phyloP scores from a whole-genome alignment of 2,888 invertebrate genomes.

The Oithona nana region DNA sequence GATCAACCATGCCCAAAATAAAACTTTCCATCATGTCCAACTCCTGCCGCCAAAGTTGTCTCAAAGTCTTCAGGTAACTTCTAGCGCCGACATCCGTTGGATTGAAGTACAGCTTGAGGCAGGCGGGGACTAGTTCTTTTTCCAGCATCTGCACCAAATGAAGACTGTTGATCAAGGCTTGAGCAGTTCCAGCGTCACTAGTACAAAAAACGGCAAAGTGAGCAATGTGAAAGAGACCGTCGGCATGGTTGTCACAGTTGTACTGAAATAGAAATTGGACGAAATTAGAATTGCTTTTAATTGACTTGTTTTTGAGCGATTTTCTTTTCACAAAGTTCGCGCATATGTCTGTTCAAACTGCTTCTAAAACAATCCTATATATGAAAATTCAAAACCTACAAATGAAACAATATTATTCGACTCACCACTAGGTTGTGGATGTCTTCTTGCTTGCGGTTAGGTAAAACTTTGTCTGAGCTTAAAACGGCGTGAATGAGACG shows the following conservation, averaged over 20 bases:
- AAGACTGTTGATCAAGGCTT: neutral
- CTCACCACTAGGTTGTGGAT: neutral
- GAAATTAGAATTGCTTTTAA: no score
- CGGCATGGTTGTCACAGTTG: neutral
- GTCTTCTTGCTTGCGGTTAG: neutral
- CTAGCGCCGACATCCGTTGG: neutral
- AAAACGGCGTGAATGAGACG: neutral
- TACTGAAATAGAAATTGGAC: no score
- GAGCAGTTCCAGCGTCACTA: neutral
- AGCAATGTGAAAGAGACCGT: neutral
- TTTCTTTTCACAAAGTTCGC: no score
- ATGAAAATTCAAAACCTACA: no score
- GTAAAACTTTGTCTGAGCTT: neutral
- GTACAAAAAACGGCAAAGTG: constrained; percentile 1
- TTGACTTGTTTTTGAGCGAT: no score
- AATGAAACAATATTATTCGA: no score
- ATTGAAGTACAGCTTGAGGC: constrained; percentile 1
- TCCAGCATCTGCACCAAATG: neutral
- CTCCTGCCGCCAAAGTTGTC: neutral
- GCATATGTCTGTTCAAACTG: no score
- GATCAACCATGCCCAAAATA: neutral
- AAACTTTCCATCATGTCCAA: neutral
- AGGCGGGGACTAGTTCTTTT: neutral
- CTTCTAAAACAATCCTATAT: no score
- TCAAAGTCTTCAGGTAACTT: neutral